Base-by-base conservation (phyloP, 1,140 invertebrate species). In the Drosophila parvula region DNA sequence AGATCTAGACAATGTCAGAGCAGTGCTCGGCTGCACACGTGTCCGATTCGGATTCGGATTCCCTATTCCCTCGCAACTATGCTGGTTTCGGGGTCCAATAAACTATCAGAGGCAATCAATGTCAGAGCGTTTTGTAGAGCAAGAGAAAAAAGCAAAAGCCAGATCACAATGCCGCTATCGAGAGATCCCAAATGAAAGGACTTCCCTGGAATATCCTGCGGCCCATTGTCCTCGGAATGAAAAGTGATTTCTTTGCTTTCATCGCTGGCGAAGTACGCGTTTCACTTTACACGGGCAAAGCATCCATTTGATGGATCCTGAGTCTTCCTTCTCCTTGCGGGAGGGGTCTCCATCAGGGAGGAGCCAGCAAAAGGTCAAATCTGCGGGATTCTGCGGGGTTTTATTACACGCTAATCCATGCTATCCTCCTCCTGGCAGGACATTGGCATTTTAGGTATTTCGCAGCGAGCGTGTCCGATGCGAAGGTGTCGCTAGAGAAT, bases 91-190 rank as follows among this genome's bases (percentile, higher is more conserved):
- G 41, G 61, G 61, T 43, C 57, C 83, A 76, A 86, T 82, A 85
- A 85, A 85, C 75, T 61, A 85, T 79, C 75, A 62, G 50, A 69
- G 82, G 82, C 82, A 86, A 86, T 86, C 82, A 86, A 86, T 86
- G 82, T 86, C 82, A 81, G 81, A 51, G 70, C 44, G 62, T 64
- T 75, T 51, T 82, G 45, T 69, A 81, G 79, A 83, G 76, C 79
- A 68, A 75, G 45, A 64, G 70, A 74, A 56, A 69, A 40, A 69
- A 71, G 43, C 32, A 59, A 50, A 69, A 40, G 16, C 36, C 16
- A 48, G 59, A 48, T 65, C 43, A 41, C 67, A 59, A 80, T 77
- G 58, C 50, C 45, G 57, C 69, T 55, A 64, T 53, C 41, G 14
- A 51, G 36, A 18, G 43, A 69, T 60, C 64, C 77, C 56, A 27